Conservation (phyloP, 2,888 invertebrate species). For the Scaptomyza parva region DNA sequence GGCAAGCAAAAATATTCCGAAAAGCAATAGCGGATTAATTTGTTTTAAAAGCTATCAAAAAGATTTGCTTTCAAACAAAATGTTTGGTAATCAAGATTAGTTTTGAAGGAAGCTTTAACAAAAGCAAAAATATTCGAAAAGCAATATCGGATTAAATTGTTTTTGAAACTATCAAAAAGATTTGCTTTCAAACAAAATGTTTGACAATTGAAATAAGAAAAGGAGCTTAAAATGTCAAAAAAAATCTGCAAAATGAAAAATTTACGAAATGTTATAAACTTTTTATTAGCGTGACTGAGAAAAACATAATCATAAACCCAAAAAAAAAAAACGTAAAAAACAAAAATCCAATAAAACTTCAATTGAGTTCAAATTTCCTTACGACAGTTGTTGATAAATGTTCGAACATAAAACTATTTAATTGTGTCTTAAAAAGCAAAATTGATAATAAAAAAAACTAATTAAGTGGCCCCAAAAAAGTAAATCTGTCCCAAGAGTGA, state of each 20-base stretch:
- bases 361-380: constrained; percentile 20
- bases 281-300: background rate
- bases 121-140: constrained; percentile 34
- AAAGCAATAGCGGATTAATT: constrained; percentile 25
- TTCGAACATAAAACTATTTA: constrained; percentile 32
- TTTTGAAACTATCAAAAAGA: constrained; percentile 42
- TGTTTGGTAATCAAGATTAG: no score
- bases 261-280: background rate
- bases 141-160: constrained; percentile 22
- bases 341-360: constrained; percentile 27
- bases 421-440: constrained; percentile 30
- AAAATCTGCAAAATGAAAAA: background rate
- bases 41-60: constrained; percentile 30
- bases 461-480: constrained; percentile 23
- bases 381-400: constrained; percentile 26
- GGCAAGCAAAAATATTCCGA: constrained; percentile 37
- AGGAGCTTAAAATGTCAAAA: background rate
- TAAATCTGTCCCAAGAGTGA: constrained; percentile 19
- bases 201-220: constrained; percentile 30
- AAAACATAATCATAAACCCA: no score
- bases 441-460: constrained; percentile 37
- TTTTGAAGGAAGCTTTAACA: no score
- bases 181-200: constrained; percentile 36
- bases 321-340: no score
- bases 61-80: constrained; percentile 44